These are phyloP conservation scores for Pantala flavescens DNA, from an alignment of 1,140 invertebrate species.

Conservation along the genomic window DNA sequence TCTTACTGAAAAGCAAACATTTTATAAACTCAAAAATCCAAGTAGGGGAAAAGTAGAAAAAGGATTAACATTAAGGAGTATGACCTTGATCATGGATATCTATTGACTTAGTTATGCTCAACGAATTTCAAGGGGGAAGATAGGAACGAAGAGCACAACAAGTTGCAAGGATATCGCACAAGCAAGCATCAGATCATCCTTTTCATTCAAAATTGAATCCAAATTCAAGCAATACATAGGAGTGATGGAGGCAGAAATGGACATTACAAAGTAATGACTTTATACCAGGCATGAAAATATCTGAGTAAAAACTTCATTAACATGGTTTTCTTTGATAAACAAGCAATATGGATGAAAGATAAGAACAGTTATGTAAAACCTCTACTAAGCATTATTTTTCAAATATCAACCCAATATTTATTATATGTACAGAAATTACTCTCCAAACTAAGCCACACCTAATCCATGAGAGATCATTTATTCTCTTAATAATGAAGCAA, in stretches of 20 bases:
- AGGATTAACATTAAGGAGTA: neutral
- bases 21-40: neutral
- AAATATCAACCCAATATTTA: neutral
- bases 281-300: neutral
- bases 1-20: neutral
- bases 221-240: neutral
- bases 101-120: neutral
- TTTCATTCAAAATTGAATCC: neutral
- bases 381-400: neutral
- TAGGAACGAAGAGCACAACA: neutral
- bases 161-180: neutral
- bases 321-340: neutral
- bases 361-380: neutral
- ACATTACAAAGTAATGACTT: neutral
- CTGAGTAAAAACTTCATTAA: conserved; percentile 6
- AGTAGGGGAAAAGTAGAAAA: neutral
- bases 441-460: conserved; percentile 15
- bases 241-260: neutral
- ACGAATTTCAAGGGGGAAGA: neutral
- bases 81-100: neutral
- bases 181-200: neutral
- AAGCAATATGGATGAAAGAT: neutral
- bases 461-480: neutral
- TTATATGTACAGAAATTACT: conserved; percentile 1
- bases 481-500: neutral